Conservation (phyloP, 2,797 vertebrate species). For the Syngnathus acus region DNA sequence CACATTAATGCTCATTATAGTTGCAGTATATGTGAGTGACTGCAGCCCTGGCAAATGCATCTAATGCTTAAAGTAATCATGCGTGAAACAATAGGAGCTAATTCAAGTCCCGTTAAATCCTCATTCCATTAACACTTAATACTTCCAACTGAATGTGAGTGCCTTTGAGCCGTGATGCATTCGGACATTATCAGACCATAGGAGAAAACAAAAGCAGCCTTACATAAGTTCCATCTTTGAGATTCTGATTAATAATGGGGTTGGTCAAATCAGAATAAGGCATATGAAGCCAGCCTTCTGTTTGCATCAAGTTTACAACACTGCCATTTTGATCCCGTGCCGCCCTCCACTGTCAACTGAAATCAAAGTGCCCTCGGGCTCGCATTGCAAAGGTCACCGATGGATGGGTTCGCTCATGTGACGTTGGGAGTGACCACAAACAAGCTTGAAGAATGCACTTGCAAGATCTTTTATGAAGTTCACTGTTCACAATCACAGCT, state of each 20-base stretch:
- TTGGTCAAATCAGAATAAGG: too few species aligned
- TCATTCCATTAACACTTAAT: neutral
- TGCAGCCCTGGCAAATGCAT: neutral
- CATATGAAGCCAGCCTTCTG: too few species aligned
- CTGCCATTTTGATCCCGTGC: too few species aligned
- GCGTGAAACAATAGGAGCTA: neutral
- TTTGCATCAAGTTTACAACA: too few species aligned
- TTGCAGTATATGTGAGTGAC: neutral
- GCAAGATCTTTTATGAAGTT: too few species aligned
- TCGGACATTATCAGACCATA: neutral
- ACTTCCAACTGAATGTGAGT: neutral
- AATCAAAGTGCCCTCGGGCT: too few species aligned
- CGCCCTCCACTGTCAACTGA: too few species aligned
- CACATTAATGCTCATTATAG: neutral
- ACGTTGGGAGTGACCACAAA: too few species aligned
- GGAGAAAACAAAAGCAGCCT: neutral
- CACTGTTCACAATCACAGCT: neutral
- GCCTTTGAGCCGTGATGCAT: neutral
- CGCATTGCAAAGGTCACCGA: too few species aligned
- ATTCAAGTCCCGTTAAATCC: slow-evolving; percentile 1
- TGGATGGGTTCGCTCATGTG: too few species aligned
- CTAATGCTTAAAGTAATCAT: neutral
- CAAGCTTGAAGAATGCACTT: too few species aligned
- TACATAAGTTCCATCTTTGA: neutral
- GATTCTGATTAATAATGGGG: too few species aligned